These are phyloP conservation scores for Spicauda simplicius DNA, from an alignment of 2,888 invertebrate genomes.

Conservation along the genomic window DNA sequence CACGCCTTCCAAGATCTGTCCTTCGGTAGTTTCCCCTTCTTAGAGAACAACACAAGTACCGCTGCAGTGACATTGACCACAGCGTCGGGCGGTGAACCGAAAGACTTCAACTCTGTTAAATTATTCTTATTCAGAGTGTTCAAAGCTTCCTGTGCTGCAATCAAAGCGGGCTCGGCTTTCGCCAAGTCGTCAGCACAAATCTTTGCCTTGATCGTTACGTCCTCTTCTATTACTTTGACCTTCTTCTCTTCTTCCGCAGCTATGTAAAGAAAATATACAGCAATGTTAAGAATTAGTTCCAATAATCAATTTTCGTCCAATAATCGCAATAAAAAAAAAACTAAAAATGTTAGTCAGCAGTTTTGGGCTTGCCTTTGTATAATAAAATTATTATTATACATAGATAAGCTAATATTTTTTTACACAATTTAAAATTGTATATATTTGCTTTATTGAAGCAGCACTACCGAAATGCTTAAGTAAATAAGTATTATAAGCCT, in stretches of 20 bases:
- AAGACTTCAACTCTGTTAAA: constrained; percentile 96
- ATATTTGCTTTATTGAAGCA: no score
- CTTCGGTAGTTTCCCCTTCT: constrained; percentile 94
- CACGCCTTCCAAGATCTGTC: constrained; percentile 97
- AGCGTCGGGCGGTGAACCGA: constrained; percentile 95
- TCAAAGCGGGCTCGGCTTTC: constrained; percentile 95
- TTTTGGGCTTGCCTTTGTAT: no score
- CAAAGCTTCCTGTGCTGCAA: constrained; percentile 95
- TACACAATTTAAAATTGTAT: no score
- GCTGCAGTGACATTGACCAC: constrained; percentile 95
- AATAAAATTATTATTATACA: no score
- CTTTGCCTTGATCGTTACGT: constrained; percentile 92
- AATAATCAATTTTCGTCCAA: no score
- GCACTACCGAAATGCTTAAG: no score
- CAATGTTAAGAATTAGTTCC: no score
- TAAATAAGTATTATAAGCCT: no score
- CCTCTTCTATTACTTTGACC: constrained; percentile 94
- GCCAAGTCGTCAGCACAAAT: constrained; percentile 95
- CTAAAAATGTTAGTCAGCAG: no score
- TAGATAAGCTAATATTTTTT: no score
- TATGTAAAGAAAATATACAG: constrained; percentile 44
- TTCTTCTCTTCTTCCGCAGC: constrained; percentile 95
- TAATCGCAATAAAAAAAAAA: no score
- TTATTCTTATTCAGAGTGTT: constrained; percentile 97
- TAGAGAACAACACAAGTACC: constrained; percentile 93